Conservation (phyloP, 2,113 vertebrate genomes). For the Candoia aspera region DNA sequence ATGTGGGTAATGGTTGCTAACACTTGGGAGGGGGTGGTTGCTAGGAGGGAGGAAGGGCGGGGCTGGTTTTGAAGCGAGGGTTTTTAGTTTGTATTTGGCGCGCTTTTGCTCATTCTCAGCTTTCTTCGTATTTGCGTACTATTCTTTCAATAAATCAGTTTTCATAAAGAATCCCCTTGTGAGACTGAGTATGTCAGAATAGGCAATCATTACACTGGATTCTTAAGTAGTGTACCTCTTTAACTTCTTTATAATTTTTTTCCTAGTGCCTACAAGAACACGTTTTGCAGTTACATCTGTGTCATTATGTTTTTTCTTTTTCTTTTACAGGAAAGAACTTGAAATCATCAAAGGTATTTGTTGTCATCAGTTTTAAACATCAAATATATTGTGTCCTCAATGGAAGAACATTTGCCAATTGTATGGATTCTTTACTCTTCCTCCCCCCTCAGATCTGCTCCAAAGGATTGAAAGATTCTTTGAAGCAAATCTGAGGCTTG, state of each 20-base stretch:
- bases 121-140: no score
- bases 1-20: no score
- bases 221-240: no score
- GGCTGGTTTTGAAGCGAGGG: no score
- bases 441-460: neutral
- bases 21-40: no score
- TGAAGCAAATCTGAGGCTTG: neutral
- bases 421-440: neutral
- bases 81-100: no score
- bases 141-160: no score
- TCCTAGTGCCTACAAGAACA: constrained; percentile 11
- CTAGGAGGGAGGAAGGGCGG: no score
- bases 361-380: neutral
- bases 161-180: no score
- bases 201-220: no score
- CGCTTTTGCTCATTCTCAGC: no score
- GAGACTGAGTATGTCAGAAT: no score
- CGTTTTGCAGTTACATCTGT: neutral
- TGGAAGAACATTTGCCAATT: neutral
- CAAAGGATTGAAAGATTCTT: neutral
- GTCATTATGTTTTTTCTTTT: constrained; percentile 52
- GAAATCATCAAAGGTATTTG: constrained; percentile 90
- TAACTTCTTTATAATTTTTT: neutral
- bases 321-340: constrained; percentile 84
- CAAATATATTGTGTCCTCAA: neutral